phyloP scores from a whole-genome alignment of 2,113 vertebrate species.

The Tetrao urogallus region DNA sequence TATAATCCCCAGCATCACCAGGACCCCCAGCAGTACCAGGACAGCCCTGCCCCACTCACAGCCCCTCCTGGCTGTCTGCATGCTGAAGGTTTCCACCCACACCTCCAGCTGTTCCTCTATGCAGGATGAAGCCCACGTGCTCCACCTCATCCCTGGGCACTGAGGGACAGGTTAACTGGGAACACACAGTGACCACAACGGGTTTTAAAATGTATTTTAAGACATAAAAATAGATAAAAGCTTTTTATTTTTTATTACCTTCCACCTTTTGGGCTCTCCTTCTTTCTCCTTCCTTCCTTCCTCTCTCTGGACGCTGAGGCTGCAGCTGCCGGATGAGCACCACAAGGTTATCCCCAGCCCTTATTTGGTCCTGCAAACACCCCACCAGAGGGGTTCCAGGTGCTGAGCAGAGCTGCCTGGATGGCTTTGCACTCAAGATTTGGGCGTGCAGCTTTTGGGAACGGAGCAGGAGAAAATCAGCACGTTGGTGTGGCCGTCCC shows the following conservation, averaged over 20 bases:
- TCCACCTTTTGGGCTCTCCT: neutral
- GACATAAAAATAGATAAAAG: neutral
- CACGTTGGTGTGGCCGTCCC: rapidly evolving
- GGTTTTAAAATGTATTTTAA: neutral
- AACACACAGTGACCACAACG: rapidly evolving
- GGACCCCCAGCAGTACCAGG: no score
- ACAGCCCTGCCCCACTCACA: neutral
- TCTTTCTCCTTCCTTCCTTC: conserved; percentile 17
- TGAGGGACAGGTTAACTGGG: neutral
- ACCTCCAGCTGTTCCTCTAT: neutral
- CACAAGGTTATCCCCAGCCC: neutral
- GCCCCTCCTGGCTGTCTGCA: neutral
- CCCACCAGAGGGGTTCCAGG: neutral
- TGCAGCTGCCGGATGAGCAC: neutral
- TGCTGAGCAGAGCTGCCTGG: neutral
- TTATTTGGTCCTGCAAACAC: conserved; percentile 25
- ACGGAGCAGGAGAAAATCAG: neutral
- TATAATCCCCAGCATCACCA: neutral
- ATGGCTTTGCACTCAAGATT: neutral
- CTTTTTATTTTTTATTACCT: neutral
- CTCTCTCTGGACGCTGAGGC: neutral
- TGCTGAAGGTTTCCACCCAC: neutral
- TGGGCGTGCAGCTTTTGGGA: neutral
- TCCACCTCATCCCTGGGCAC: neutral
- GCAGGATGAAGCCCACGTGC: rapidly evolving